A percentile compares a stretch with the other conserved stretches of the same genome.
Conservation (phyloP, 2,113 vertebrate species). For the Dicrurus megarhynchus region DNA sequence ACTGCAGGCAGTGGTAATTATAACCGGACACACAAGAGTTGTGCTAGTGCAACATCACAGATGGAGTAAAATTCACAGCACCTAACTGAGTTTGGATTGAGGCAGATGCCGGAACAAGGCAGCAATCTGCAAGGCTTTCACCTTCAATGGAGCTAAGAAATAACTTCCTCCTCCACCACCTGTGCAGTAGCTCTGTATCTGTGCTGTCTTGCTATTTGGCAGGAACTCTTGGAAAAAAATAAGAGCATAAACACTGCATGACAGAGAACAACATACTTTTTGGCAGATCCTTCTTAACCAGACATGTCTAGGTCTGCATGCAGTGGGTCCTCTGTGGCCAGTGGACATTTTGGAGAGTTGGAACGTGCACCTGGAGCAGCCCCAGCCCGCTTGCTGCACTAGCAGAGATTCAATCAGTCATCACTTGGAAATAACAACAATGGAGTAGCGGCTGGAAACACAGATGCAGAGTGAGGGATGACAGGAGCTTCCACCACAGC, state of each 20-base stretch:
- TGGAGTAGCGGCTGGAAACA: background rate
- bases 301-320: background rate
- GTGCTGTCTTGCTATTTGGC: background rate
- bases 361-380: background rate
- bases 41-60: background rate
- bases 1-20: background rate
- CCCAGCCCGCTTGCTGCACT: background rate
- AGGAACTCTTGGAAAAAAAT: background rate
- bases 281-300: background rate
- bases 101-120: background rate
- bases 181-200: background rate
- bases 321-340: background rate
- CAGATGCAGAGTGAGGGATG: background rate
- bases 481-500: background rate
- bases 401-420: background rate
- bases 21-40: background rate
- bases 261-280: background rate
- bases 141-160: background rate
- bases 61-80: background rate
- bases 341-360: background rate
- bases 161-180: background rate
- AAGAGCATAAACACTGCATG: background rate
- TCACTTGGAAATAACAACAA: conserved; percentile 6
- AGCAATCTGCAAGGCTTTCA: background rate
- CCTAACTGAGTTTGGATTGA: background rate